Base-by-base conservation (phyloP, 2,888 invertebrate species). In the Gerris lacustris region DNA sequence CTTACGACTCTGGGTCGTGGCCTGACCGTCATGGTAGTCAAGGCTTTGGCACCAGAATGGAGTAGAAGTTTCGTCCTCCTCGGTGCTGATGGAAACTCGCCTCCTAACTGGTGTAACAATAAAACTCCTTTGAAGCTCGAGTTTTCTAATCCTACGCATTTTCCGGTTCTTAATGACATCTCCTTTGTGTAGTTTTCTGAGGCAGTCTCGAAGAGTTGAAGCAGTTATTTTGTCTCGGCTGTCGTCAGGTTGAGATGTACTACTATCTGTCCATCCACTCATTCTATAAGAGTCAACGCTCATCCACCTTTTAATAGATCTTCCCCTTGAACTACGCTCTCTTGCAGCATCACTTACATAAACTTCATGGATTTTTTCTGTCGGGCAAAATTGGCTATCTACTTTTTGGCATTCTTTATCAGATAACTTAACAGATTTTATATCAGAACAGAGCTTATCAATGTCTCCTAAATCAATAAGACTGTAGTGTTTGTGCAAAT, bases 61-160 rank as follows among this genome's bases (percentile, higher is more conserved):
- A 47, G 63, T 67, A 18, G 44, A 64, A 18, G 45, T 43, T 45
- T 43, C 43, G n/a, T 67, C 67, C 6, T 67, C 67, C 7, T 6
- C 18, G 6, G 55, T 17, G 15, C 45, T 63, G 17, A 45, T 31
- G 68, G 45, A 68, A n/a, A 68, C 45, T n/a, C 64, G 18, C 11
- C 62, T 67, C 69, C 73, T 71, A 45, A 73, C 72, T 7, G 76
- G 75, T 44, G 74, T 74, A 6, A 76, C 73, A 62, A 76, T 73
- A 70, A 76, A 75, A 67, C 75, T 76, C 67, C 75, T 72, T 68
- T 76, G 76, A 66, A 75, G 72, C 17, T 76, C 76, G 47, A 77
- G 69, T 66, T 77, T 77, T 63, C 75, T 76, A 44, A 74, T 68
- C 55, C 75, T 73, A 17, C 75, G 74, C 55, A 75, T 71, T 68